These are phyloP conservation scores for Sparidentex hasta DNA, from an alignment of 2,797 vertebrate genomes.

Conservation along the genomic window DNA sequence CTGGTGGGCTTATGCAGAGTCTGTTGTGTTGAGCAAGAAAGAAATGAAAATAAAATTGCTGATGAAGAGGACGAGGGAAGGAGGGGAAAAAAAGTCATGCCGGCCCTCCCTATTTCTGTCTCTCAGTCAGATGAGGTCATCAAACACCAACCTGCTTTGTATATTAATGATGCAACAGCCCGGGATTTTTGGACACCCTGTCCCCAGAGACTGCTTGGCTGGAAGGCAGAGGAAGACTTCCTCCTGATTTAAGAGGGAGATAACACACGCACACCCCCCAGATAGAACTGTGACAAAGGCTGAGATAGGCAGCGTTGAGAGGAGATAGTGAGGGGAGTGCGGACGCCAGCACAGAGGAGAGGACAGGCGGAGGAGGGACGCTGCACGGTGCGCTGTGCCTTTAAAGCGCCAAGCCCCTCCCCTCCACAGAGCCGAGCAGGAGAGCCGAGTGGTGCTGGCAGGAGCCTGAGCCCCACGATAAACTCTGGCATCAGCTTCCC, in stretches of 20 bases:
- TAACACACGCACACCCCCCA: constrained; percentile 49
- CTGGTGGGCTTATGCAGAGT: constrained; percentile 43
- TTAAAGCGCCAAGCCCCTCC: constrained; percentile 84
- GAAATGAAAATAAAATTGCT: constrained; percentile 39
- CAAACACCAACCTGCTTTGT: constrained; percentile 77
- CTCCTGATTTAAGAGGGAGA: constrained; percentile 67
- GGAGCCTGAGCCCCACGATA: constrained; percentile 86
- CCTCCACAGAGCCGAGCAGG: constrained; percentile 76
- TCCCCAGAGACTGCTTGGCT: constrained; percentile 56
- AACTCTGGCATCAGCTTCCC: constrained; percentile 89
- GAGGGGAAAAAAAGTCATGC: constrained; percentile 51
- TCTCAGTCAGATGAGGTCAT: constrained; percentile 80
- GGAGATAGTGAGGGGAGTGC: constrained; percentile 66
- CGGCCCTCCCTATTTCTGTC: constrained; percentile 61
- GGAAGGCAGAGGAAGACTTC: constrained; percentile 66
- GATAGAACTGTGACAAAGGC: constrained; percentile 75
- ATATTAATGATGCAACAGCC: constrained; percentile 76
- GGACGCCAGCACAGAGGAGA: constrained; percentile 56
- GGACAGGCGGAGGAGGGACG: constrained; percentile 51
- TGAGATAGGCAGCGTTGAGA: constrained; percentile 62
- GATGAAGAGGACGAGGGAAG: constrained; percentile 52
- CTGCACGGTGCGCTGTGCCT: constrained; percentile 73
- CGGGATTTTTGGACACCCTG: constrained; percentile 63
- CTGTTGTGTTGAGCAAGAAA: constrained; percentile 24
- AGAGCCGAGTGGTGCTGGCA: constrained; percentile 82